Conservation (phyloP, 2,888 invertebrate species). For the Phyllotreta cruciferae region DNA sequence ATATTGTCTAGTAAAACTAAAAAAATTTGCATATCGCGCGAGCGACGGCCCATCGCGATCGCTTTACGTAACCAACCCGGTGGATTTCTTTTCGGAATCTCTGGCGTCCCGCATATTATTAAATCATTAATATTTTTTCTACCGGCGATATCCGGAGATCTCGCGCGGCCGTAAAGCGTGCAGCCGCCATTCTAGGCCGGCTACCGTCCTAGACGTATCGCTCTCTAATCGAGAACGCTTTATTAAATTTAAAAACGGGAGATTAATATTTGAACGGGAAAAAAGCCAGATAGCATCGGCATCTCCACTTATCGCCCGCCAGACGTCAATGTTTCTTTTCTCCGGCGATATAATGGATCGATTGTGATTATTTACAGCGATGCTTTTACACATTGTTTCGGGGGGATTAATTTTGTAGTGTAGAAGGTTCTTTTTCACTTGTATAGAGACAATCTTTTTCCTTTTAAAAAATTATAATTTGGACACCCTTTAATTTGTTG, state of each 20-base stretch:
- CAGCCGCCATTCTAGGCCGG: slow-evolving; percentile 35
- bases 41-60: slow-evolving; percentile 20
- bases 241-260: slow-evolving; percentile 33
- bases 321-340: slow-evolving; percentile 24
- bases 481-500: too few species aligned
- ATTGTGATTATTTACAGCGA: slow-evolving; percentile 13
- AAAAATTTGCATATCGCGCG: slow-evolving; percentile 27
- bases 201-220: slow-evolving; percentile 37
- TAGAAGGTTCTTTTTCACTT: too few species aligned
- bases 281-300: slow-evolving; percentile 24
- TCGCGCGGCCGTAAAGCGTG: slow-evolving; percentile 29
- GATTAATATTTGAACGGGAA: slow-evolving; percentile 34
- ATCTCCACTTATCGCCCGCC: slow-evolving; percentile 20
- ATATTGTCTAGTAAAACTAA: slow-evolving; percentile 32
- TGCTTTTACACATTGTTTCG: too few species aligned
- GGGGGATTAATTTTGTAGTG: too few species aligned
- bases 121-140: slow-evolving; percentile 35
- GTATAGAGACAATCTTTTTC: too few species aligned
- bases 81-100: too few species aligned
- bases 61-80: neutral
- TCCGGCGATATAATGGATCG: slow-evolving; percentile 21
- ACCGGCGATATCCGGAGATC: slow-evolving; percentile 29
- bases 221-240: slow-evolving; percentile 28
- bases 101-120: slow-evolving; percentile 37
- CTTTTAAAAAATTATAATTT: too few species aligned